These are phyloP conservation scores for Threskiornis aethiopicus DNA, from an alignment of 2,797 vertebrate genomes.

Conservation along the genomic window DNA sequence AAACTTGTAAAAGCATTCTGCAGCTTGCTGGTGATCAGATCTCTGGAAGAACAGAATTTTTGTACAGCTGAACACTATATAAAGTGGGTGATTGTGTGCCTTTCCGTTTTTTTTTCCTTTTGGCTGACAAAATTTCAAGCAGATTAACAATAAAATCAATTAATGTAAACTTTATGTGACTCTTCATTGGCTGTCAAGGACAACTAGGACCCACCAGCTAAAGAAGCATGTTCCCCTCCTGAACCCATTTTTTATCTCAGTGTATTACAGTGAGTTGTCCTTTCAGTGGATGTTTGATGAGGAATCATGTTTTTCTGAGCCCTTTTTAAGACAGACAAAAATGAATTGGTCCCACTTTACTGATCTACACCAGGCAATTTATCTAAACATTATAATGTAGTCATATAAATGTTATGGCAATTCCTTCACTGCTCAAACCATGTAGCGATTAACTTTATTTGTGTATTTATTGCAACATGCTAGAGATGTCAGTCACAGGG, in stretches of 20 bases:
- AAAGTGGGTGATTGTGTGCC: neutral
- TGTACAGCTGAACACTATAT: neutral
- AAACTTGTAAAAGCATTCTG: neutral
- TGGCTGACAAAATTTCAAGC: neutral
- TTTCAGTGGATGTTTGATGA: slow-evolving; percentile 78
- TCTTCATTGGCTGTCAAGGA: slow-evolving; percentile 75
- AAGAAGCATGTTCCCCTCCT: slow-evolving; percentile 72
- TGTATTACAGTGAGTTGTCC: slow-evolving; percentile 75
- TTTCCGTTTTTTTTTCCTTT: neutral
- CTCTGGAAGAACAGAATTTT: neutral
- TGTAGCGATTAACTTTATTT: slow-evolving; percentile 23
- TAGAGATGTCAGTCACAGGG: neutral
- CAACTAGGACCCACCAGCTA: slow-evolving; percentile 71
- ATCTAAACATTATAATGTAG: slow-evolving; percentile 14
- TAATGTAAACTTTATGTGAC: slow-evolving; percentile 71
- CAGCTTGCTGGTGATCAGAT: neutral
- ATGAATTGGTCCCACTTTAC: slow-evolving; percentile 2
- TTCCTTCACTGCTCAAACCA: neutral
- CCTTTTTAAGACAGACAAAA: slow-evolving; percentile 30
- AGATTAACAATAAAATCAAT: slow-evolving; percentile 55
- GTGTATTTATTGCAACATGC: slow-evolving; percentile 14
- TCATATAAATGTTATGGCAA: slow-evolving; percentile 19
- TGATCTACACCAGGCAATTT: slow-evolving; percentile 19
- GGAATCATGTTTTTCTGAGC: neutral
- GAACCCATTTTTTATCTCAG: slow-evolving; percentile 79